A percentile compares a stretch with the other conserved stretches of the same genome.
Evolutionary conservation across 92 coral and sea anemone genomes (phyloP).

Genomic region (Hydrozoanthus gracilis): DNA sequence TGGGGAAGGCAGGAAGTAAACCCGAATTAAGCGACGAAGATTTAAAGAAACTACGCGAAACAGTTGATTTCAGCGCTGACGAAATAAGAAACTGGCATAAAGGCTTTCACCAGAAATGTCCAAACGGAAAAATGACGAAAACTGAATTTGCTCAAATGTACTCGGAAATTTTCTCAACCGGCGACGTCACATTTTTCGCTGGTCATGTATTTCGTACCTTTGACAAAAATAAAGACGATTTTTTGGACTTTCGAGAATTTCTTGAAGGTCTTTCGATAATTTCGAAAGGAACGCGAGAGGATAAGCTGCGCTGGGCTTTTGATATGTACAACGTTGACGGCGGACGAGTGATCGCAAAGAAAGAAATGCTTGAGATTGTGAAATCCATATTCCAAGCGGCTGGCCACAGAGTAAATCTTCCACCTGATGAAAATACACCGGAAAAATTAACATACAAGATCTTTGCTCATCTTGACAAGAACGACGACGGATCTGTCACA

Average conservation of each 20-base stretch:
- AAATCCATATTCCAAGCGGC: slow-evolving; percentile 92
- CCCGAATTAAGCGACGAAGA: slow-evolving; percentile 78
- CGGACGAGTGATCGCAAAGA: slow-evolving; percentile 81
- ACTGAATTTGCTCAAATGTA: slow-evolving; percentile 88
- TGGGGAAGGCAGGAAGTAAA: slow-evolving; percentile 80
- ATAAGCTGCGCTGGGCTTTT: slow-evolving; percentile 98
- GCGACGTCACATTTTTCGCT: slow-evolving; percentile 92
- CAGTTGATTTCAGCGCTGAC: slow-evolving; percentile 87
- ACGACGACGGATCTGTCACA: slow-evolving; percentile 90
- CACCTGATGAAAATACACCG: slow-evolving; percentile 95
- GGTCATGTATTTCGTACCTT: slow-evolving; percentile 98
- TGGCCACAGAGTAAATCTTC: slow-evolving; percentile 74
- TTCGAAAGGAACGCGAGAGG: slow-evolving; percentile 89
- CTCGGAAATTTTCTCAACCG: slow-evolving; percentile 80
- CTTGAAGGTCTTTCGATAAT: slow-evolving; percentile 95
- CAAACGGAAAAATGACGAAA: slow-evolving; percentile 96
- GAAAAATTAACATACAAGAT: slow-evolving; percentile 93
- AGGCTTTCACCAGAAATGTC: slow-evolving; percentile 89
- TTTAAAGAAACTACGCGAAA: slow-evolving; percentile 80
- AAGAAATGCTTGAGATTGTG: slow-evolving; percentile 94
- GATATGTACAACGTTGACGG: slow-evolving; percentile 97
- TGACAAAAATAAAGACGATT: slow-evolving; percentile 95
- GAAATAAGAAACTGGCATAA: slow-evolving; percentile 90
- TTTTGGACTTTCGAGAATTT: slow-evolving; percentile 93
- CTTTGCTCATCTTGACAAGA: slow-evolving; percentile 87